Conservation (phyloP, 2,888 invertebrate species). For the Disparrhopalites patrizii region DNA sequence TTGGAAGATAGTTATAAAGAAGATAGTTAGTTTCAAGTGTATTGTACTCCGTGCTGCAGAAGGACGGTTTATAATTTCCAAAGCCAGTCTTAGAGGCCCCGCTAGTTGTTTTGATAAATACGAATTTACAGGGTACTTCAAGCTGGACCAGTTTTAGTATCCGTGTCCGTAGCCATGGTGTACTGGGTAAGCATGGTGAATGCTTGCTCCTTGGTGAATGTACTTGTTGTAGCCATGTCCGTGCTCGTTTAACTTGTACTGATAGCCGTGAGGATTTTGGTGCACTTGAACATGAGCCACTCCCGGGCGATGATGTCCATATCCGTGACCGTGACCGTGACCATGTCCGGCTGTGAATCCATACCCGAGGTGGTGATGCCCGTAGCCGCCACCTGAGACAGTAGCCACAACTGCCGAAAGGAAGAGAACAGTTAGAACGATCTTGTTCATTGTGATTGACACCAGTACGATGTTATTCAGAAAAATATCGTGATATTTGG, state of each 20-base stretch:
- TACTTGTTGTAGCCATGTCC: conserved; percentile 42
- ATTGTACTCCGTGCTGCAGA: no score
- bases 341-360: not conserved
- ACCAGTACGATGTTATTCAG: no score
- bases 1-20: no score
- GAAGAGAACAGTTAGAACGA: conserved; percentile 25
- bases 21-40: no score
- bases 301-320: conserved; percentile 33
- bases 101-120: no score
- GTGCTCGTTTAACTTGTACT: conserved; percentile 42
- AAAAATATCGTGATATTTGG: not conserved
- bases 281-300: conserved; percentile 41
- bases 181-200: conserved; percentile 23
- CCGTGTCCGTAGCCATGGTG: conserved; percentile 23
- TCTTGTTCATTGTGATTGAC: conserved; percentile 22
- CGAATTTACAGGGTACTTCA: no score
- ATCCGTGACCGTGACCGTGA: conserved; percentile 7
- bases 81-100: no score
- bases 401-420: conserved; percentile 16
- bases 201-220: conserved; percentile 36
- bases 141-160: no score
- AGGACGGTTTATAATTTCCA: no score
- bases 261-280: conserved; percentile 36
- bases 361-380: not conserved
- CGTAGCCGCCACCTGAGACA: conserved; percentile 18